Conservation (phyloP, 2,888 invertebrate genomes). For the Caprella mutica region DNA sequence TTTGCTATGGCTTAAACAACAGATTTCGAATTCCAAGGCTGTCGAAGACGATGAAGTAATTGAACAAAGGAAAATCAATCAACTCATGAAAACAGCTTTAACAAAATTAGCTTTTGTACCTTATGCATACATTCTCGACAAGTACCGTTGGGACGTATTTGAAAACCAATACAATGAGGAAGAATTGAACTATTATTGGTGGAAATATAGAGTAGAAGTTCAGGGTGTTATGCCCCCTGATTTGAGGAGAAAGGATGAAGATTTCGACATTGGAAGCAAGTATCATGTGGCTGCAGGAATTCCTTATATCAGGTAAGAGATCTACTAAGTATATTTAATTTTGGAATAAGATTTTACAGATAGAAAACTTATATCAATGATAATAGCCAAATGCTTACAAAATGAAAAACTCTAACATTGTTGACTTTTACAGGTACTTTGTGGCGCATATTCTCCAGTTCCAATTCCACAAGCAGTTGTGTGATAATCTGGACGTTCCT, state of each 20-base stretch:
- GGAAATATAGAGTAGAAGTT: constrained; percentile 36
- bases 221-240: constrained; percentile 60
- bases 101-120: constrained; percentile 70
- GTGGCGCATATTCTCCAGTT: constrained; percentile 70
- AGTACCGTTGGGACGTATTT: constrained; percentile 39
- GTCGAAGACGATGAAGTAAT: no score
- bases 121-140: constrained; percentile 69
- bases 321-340: no score
- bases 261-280: constrained; percentile 73
- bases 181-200: constrained; percentile 38
- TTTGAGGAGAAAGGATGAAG: constrained; percentile 51
- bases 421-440: constrained; percentile 54
- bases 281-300: constrained; percentile 65
- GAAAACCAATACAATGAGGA: constrained; percentile 34
- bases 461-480: constrained; percentile 68
- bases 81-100: constrained; percentile 67
- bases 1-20: constrained; percentile 27
- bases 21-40: no score
- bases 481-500: no score
- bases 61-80: constrained; percentile 47
- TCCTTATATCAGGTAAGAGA: constrained; percentile 44
- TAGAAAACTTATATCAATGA: background rate
- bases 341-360: background rate
- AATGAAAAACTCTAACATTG: background rate
- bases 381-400: background rate